Conservation (phyloP, 2,113 vertebrate genomes). For the Nannobrachium achirus region DNA sequence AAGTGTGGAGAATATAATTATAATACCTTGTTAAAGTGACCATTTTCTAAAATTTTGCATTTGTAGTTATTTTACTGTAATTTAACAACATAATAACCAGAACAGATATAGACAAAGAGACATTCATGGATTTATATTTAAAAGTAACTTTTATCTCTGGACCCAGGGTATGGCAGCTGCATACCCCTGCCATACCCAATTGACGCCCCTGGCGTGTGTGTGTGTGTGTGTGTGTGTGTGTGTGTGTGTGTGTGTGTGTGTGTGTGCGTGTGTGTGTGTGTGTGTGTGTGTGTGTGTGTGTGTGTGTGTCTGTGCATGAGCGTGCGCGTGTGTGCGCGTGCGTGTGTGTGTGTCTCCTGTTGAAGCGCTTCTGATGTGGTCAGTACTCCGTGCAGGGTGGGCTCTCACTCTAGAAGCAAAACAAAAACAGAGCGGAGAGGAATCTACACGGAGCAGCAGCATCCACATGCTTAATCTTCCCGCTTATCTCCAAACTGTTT, state of each 20-base stretch:
- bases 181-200: too few species aligned
- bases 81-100: too few species aligned
- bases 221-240: slow-evolving; percentile 3
- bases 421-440: slow-evolving; percentile 24
- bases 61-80: too few species aligned
- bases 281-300: background rate
- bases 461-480: slow-evolving; percentile 80
- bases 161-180: too few species aligned
- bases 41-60: too few species aligned
- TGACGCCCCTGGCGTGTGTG: slow-evolving; percentile 61
- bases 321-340: background rate
- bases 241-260: slow-evolving; percentile 6
- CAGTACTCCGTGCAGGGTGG: background rate
- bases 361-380: slow-evolving; percentile 1
- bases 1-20: too few species aligned
- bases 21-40: too few species aligned
- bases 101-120: too few species aligned
- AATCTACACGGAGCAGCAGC: slow-evolving; percentile 71
- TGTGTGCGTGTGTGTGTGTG: slow-evolving; percentile 8
- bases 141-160: too few species aligned
- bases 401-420: slow-evolving; percentile 13
- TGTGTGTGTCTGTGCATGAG: background rate
- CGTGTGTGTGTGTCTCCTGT: slow-evolving; percentile 23
- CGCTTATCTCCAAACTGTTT: slow-evolving; percentile 83
- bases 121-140: too few species aligned